Evolutionary conservation across 2,888 invertebrate species (phyloP).

Genomic region (Ferdinandea cuprea): DNA sequence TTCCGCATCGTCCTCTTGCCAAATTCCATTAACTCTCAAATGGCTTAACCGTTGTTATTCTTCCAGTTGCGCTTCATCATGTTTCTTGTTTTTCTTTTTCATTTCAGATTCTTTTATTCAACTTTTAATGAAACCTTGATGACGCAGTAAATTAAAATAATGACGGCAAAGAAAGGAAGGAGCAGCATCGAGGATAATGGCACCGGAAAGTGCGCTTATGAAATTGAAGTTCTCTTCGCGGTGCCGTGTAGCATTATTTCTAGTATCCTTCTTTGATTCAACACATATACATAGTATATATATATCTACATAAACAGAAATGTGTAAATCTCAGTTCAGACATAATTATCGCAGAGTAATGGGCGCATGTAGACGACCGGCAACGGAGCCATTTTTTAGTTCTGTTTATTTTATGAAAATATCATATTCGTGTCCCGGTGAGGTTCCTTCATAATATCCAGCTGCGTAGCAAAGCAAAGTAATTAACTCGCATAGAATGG

Average conservation of each 20-base stretch:
- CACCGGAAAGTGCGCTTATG: constrained; percentile 49
- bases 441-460: constrained; percentile 23
- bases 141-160: constrained; percentile 74
- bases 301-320: constrained; percentile 20
- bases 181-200: constrained; percentile 61
- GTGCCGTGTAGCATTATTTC: neutral
- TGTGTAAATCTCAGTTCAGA: constrained; percentile 53
- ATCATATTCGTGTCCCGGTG: constrained; percentile 32
- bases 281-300: neutral
- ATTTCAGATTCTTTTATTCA: constrained; percentile 51
- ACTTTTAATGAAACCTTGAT: constrained; percentile 73
- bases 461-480: constrained; percentile 47
- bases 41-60: constrained; percentile 58
- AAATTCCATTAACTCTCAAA: constrained; percentile 64
- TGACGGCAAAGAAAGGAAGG: constrained; percentile 40
- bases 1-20: constrained; percentile 23
- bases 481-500: constrained; percentile 55
- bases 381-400: constrained; percentile 53
- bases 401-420: constrained; percentile 70
- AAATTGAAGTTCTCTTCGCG: constrained; percentile 42
- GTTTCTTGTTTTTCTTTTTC: constrained; percentile 16
- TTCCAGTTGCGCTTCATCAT: constrained; percentile 46
- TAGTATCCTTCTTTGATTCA: neutral
- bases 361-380: constrained; percentile 22
- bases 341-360: constrained; percentile 63